These are phyloP conservation scores for Choloepus didactylus DNA, from an alignment of 2,797 vertebrate species.

Conservation along the genomic window DNA sequence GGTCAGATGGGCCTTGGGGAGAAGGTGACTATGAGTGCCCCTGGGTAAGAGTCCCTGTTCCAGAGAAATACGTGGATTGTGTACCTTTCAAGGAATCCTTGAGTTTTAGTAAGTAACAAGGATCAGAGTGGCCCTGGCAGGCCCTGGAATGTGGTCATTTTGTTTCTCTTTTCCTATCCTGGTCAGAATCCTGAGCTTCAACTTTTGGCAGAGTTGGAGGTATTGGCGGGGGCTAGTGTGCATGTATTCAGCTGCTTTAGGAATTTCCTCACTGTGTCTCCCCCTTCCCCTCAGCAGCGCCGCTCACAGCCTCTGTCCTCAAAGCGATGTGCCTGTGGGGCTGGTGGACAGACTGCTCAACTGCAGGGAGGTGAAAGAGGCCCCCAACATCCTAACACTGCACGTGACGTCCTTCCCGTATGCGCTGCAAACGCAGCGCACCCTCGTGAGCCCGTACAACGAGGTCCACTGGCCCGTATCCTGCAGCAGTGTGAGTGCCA, in stretches of 20 bases:
- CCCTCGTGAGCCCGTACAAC: constrained; percentile 98
- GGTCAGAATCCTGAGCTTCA: not conserved
- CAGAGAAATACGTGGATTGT: accelerated
- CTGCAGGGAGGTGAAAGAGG: constrained; percentile 95
- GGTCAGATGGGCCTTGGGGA: not conserved
- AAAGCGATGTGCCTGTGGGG: constrained; percentile 90
- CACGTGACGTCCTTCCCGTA: constrained; percentile 99
- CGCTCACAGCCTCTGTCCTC: constrained; percentile 88
- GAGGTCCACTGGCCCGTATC: constrained; percentile 98
- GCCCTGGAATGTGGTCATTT: not conserved
- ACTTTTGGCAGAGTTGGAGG: accelerated
- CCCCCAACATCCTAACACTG: constrained; percentile 95
- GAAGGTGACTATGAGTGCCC: accelerated
- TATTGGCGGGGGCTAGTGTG: not conserved
- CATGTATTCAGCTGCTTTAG: accelerated
- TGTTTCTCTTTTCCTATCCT: not conserved
- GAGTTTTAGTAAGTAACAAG: not conserved
- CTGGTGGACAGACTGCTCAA: constrained; percentile 96
- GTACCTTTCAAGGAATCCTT: too few species aligned
- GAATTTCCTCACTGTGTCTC: not conserved
- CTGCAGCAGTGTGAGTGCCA: constrained; percentile 92
- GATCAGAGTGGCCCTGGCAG: not conserved
- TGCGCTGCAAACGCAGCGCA: constrained; percentile 96
- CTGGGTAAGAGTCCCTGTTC: accelerated
- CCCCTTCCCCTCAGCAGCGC: constrained; percentile 80